These are phyloP conservation scores for Pterocles gutturalis DNA, from an alignment of 2,113 vertebrate species.

Conservation along the genomic window DNA sequence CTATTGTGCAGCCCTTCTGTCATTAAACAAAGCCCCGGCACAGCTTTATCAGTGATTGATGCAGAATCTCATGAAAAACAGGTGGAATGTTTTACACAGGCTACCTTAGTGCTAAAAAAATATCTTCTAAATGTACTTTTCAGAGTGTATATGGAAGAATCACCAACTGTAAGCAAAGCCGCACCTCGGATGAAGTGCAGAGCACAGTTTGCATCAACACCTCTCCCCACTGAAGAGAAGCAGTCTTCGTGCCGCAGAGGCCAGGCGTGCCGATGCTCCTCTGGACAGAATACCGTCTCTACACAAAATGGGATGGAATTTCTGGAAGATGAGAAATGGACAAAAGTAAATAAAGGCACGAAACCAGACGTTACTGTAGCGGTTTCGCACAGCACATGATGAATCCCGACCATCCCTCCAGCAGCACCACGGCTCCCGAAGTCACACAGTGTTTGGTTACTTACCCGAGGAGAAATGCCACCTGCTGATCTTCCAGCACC, in stretches of 20 bases:
- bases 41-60: neutral
- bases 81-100: neutral
- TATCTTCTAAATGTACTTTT: neutral
- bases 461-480: neutral
- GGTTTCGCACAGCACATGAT: fast-evolving
- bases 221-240: neutral
- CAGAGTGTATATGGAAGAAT: neutral
- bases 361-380: fast-evolving
- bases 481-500: neutral
- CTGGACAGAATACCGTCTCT: neutral
- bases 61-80: neutral
- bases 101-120: neutral
- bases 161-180: neutral
- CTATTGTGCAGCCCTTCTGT: neutral
- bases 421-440: fast-evolving
- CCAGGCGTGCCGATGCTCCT: neutral
- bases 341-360: neutral
- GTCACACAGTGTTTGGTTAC: neutral
- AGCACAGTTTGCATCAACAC: neutral
- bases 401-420: neutral
- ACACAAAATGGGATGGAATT: neutral
- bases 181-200: fast-evolving
- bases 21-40: neutral
- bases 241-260: neutral
- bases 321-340: neutral